Evolutionary conservation across 1,140 invertebrate genomes (phyloP), one percentile per base, ranked within the genome.

Genomic region (Elysia chlorotica): DNA sequence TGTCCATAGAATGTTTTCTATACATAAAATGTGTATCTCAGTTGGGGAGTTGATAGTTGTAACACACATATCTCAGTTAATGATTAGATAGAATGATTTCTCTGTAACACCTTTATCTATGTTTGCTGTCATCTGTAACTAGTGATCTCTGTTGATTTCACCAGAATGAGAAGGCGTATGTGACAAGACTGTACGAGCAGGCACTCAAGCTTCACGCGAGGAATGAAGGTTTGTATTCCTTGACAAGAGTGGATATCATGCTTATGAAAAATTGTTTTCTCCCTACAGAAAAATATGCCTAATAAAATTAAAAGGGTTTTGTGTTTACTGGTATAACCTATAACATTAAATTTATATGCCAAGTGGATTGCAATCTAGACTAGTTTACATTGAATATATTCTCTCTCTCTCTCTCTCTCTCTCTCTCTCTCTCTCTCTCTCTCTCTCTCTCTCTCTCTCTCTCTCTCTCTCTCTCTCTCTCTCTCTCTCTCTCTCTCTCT

Each of bases 91-190:
- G n/a, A n/a, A n/a, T n/a, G n/a, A n/a, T n/a, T n/a, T n/a, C n/a
- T n/a, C n/a, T n/a, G n/a, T n/a, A n/a, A n/a, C n/a, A n/a, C 14
- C 61, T 63, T 4, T 63, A 17, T 4, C 35, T 63, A 17, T 63
- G 25, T 3, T 35, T 31, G 33, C 10, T 63, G 14, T 28, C 6
- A n/a, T 59, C 6, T 14, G 28, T 59, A 57, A 14, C n/a, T n/a
- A n/a, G n/a, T n/a, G n/a, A n/a, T n/a, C n/a, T n/a, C 21, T 23
- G 35, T 63, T 63, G 17, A 10, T 33, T 63, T 25, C 59, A 37
- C 17, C 38, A 69, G 67, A 69, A 61, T 59, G 67, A 69, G 31
- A 69, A 69, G 31, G 53, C 67, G 19, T 69, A 69, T 69, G 69
- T 63, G 36, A 57, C 69, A 19, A 38, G 69, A 10, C 59, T 71